These are phyloP conservation scores for Platycheirus albimanus DNA, from an alignment of 2,888 invertebrate species.

Conservation along the genomic window DNA sequence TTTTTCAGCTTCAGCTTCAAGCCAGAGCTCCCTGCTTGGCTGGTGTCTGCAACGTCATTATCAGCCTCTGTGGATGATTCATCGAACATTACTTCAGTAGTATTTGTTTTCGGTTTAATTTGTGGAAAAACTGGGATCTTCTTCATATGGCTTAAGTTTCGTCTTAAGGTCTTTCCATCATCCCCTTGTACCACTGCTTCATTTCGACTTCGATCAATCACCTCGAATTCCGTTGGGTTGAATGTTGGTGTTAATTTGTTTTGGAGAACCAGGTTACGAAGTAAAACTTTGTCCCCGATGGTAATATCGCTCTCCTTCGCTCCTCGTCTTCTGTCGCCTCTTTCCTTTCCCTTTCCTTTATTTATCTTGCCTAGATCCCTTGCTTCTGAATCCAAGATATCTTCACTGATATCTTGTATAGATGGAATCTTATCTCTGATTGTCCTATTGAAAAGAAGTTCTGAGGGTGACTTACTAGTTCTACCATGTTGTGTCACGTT, in stretches of 20 bases:
- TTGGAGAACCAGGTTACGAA: conserved; percentile 13
- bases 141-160: no score
- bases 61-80: no score
- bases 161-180: conserved; percentile 13
- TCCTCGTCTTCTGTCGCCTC: neutral
- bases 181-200: no score
- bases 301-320: neutral
- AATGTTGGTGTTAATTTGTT: conserved; percentile 29
- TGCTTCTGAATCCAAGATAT: neutral
- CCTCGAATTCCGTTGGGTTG: conserved; percentile 19
- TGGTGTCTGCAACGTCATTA: neutral
- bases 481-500: no score
- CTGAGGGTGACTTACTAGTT: no score
- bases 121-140: no score
- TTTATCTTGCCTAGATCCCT: neutral
- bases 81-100: neutral
- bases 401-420: no score
- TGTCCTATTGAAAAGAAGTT: no score
- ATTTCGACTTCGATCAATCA: conserved; percentile 15
- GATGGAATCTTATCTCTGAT: no score
- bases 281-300: no score
- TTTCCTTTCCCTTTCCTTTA: no score
- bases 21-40: no score
- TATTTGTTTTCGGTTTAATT: conserved; percentile 2
- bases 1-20: neutral